Percentiles rank a stretch among this genome's conserved stretches.
phyloP scores from a whole-genome alignment of 2,797 vertebrate genomes.

The Megalops cyprinoides region DNA sequence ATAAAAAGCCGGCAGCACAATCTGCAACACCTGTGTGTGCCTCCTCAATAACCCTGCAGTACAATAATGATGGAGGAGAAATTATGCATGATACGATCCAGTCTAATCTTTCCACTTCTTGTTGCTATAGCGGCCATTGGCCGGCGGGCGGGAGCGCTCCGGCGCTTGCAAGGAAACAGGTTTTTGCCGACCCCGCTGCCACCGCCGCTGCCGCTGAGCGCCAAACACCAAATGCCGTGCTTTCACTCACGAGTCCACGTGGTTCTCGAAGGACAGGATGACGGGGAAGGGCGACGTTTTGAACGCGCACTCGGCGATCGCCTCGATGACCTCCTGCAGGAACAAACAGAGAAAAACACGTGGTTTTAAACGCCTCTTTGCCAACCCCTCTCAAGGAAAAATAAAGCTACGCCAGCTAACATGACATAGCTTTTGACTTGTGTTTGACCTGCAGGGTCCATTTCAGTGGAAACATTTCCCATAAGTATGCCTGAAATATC shows the following conservation, averaged over 20 bases:
- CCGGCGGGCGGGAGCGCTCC: too few species aligned
- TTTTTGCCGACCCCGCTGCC: too few species aligned
- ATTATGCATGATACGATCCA: constrained; percentile 14
- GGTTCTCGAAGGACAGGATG: constrained; percentile 96
- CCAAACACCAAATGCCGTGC: not conserved
- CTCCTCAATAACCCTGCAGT: too few species aligned
- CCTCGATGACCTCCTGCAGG: constrained; percentile 93
- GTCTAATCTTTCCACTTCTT: not conserved
- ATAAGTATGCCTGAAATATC: too few species aligned
- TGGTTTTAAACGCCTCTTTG: not conserved
- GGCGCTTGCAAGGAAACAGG: too few species aligned
- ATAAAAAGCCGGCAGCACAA: not conserved
- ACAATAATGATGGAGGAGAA: too few species aligned
- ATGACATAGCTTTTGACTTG: too few species aligned
- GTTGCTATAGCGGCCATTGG: not conserved
- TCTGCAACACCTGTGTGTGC: not conserved
- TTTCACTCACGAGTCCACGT: constrained; percentile 95
- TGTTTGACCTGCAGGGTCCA: too few species aligned
- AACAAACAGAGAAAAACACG: not conserved
- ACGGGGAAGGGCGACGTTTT: constrained; percentile 95
- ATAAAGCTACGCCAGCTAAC: too few species aligned
- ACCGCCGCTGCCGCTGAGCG: too few species aligned
- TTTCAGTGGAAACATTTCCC: too few species aligned
- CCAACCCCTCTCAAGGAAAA: not conserved
- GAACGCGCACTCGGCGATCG: constrained; percentile 94